These are phyloP conservation scores for Brenthis daphne DNA, from an alignment of 2,888 invertebrate species.

Conservation along the genomic window DNA sequence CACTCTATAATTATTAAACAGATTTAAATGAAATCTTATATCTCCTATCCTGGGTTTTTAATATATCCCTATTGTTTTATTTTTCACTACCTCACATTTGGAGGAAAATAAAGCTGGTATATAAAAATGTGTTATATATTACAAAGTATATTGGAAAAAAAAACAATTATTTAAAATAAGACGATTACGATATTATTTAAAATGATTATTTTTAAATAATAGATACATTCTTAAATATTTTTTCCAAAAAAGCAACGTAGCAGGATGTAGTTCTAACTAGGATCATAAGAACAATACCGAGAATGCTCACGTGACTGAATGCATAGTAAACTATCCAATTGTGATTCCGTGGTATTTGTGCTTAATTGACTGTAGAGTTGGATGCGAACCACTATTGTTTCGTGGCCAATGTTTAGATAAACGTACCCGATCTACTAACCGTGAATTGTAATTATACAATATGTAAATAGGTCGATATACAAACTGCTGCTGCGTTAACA, in stretches of 20 bases:
- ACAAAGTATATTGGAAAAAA: too few species aligned
- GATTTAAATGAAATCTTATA: too few species aligned
- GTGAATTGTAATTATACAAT: slow-evolving; percentile 14
- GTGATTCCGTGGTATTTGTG: slow-evolving; percentile 45
- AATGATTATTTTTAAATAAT: too few species aligned
- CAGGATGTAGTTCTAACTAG: slow-evolving; percentile 25
- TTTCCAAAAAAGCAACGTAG: not conserved
- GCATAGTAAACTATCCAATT: slow-evolving; percentile 30
- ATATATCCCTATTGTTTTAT: too few species aligned
- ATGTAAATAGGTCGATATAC: slow-evolving; percentile 9
- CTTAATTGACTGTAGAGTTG: slow-evolving; percentile 59
- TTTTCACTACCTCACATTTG: too few species aligned
- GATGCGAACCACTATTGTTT: slow-evolving; percentile 38
- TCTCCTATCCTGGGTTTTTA: too few species aligned
- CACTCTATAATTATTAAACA: too few species aligned
- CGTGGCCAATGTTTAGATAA: slow-evolving; percentile 37
- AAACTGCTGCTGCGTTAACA: not conserved
- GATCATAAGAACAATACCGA: slow-evolving; percentile 31
- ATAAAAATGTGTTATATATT: too few species aligned
- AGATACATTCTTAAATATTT: too few species aligned
- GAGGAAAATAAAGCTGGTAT: too few species aligned
- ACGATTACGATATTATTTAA: too few species aligned
- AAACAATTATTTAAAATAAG: too few species aligned
- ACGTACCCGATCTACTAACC: slow-evolving; percentile 14
- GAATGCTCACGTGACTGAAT: slow-evolving; percentile 24